These are phyloP conservation scores for Cinclus mexicanus DNA, from an alignment of 2,113 vertebrate species.

Conservation along the genomic window DNA sequence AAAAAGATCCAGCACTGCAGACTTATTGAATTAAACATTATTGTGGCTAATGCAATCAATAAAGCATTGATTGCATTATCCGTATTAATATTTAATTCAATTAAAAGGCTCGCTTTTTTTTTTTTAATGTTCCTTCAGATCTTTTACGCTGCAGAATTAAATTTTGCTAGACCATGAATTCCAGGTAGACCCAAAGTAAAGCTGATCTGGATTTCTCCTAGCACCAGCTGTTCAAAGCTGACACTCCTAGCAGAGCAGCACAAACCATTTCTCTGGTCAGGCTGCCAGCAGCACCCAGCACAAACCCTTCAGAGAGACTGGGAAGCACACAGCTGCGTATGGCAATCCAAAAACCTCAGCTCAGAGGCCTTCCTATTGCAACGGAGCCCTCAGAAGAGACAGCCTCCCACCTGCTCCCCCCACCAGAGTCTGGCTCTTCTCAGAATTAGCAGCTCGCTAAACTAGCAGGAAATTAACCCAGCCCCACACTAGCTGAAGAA, in stretches of 20 bases:
- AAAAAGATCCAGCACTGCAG: not conserved
- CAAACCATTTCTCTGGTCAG: not conserved
- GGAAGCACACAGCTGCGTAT: accelerated
- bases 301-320: not conserved
- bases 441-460: not conserved
- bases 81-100: slow-evolving; percentile 58
- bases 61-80: slow-evolving; percentile 13
- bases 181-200: not conserved
- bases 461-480: not conserved
- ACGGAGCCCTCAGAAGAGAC: not conserved
- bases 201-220: not conserved
- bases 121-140: not conserved
- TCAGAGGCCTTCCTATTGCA: not conserved
- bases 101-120: not conserved
- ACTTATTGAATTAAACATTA: slow-evolving; percentile 56
- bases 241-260: not conserved
- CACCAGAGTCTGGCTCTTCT: not conserved
- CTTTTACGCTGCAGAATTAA: not conserved
- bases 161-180: not conserved
- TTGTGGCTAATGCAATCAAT: slow-evolving; percentile 39
- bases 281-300: not conserved
- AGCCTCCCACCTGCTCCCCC: not conserved
- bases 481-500: not conserved
- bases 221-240: not conserved
- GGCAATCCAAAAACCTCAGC: not conserved